These are phyloP conservation scores for Euzophera pinguis DNA, from an alignment of 2,888 invertebrate genomes.

Conservation along the genomic window DNA sequence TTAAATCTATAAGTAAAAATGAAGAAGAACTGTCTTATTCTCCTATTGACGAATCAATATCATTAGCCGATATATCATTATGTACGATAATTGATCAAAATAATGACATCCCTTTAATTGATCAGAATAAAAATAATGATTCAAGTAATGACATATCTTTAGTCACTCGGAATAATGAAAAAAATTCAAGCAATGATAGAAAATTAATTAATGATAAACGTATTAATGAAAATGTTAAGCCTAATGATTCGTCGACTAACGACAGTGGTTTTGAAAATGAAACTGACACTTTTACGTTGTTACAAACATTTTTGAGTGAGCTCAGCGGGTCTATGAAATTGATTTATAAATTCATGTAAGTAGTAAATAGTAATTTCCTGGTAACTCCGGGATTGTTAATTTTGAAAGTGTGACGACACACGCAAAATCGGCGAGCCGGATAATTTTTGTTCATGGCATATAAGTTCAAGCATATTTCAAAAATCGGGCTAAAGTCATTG, in stretches of 20 bases:
- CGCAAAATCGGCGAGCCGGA: too few relatives aligned
- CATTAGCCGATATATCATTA: background rate
- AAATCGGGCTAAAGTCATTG: too few relatives aligned
- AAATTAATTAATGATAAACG: background rate
- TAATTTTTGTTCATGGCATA: too few relatives aligned
- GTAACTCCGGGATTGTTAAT: background rate
- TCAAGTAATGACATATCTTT: background rate
- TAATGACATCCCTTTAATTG: background rate
- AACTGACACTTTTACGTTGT: slow-evolving; percentile 25
- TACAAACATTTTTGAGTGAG: slow-evolving; percentile 37
- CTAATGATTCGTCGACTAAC: slow-evolving; percentile 15
- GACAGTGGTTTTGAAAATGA: slow-evolving; percentile 43
- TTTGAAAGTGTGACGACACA: too few relatives aligned
- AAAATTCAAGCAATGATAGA: too few relatives aligned
- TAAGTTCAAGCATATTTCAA: too few relatives aligned
- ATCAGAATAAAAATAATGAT: background rate
- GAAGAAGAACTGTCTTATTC: slow-evolving; percentile 18
- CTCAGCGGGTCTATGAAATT: slow-evolving; percentile 32
- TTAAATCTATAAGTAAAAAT: slow-evolving; percentile 9
- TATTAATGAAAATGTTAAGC: slow-evolving; percentile 10
- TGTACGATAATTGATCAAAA: background rate
- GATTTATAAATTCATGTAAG: slow-evolving; percentile 49
- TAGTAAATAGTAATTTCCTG: slow-evolving; percentile 18
- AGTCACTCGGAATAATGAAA: background rate
- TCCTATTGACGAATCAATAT: background rate